Conservation (phyloP, 2,797 vertebrate species). For the Centroberyx gerrardi region DNA sequence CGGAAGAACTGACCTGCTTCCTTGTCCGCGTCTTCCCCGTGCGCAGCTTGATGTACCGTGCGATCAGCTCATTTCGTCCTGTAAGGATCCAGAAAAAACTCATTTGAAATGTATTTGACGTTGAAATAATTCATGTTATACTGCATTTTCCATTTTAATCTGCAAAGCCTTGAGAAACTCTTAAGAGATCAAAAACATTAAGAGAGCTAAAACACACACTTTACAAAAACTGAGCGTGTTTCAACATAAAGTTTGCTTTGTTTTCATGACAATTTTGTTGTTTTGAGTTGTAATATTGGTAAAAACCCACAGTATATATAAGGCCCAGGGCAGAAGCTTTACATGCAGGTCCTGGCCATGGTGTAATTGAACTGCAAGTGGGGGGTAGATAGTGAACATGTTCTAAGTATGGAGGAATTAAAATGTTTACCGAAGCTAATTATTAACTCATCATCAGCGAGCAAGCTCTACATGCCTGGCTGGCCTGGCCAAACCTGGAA, state of each 20-base stretch:
- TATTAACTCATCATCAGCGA: slow-evolving; percentile 25
- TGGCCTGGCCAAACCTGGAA: not conserved
- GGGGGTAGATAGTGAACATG: not conserved
- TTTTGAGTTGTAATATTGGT: no score
- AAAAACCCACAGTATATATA: not conserved
- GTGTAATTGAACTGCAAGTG: not conserved
- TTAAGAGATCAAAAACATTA: no score
- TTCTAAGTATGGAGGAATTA: slow-evolving; percentile 24
- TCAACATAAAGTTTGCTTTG: no score
- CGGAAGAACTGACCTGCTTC: slow-evolving; percentile 88
- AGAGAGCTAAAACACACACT: no score
- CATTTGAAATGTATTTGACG: not conserved
- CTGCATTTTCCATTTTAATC: not conserved
- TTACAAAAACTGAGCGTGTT: no score
- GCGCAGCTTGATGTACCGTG: slow-evolving; percentile 92
- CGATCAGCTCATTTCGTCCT: slow-evolving; percentile 93
- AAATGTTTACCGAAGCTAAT: slow-evolving; percentile 37
- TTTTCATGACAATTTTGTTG: no score
- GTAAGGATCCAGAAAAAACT: slow-evolving; percentile 30
- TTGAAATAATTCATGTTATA: not conserved
- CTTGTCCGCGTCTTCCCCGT: slow-evolving; percentile 92
- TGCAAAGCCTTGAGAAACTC: not conserved
- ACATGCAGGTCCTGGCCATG: not conserved
- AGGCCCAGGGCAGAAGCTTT: not conserved
- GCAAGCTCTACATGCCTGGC: slow-evolving; percentile 7